phyloP scores from a whole-genome alignment of 2,888 invertebrate species.

The Cosmorhoe ocellata region DNA sequence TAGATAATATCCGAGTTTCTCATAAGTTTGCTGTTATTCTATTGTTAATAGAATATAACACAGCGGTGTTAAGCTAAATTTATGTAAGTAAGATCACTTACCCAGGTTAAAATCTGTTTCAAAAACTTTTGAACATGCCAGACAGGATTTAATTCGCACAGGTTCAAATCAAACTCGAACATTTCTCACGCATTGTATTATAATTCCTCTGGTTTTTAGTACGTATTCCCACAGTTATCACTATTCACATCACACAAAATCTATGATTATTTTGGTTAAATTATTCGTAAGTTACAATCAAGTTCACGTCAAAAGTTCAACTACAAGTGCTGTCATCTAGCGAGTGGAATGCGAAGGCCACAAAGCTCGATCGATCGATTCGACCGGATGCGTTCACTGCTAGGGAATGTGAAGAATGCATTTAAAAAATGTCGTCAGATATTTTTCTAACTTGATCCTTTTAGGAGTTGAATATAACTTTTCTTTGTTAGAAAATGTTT shows the following conservation, averaged over 20 bases:
- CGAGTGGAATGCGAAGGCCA: slow-evolving; percentile 54
- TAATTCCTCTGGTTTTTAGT: slow-evolving; percentile 51
- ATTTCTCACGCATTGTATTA: slow-evolving; percentile 59
- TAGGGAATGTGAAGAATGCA: slow-evolving; percentile 51
- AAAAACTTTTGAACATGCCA: slow-evolving; percentile 36
- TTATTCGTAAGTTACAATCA: slow-evolving; percentile 73
- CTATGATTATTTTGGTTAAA: slow-evolving; percentile 78
- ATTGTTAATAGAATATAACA: background rate
- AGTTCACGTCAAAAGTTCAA: slow-evolving; percentile 82
- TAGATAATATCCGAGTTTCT: background rate
- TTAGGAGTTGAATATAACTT: slow-evolving; percentile 53
- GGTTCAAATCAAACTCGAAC: slow-evolving; percentile 48
- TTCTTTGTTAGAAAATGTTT: slow-evolving; percentile 58
- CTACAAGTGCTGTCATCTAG: slow-evolving; percentile 65
- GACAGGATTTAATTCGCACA: slow-evolving; percentile 42
- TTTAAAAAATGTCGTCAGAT: slow-evolving; percentile 32
- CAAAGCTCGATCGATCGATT: slow-evolving; percentile 70
- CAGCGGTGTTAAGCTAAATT: background rate
- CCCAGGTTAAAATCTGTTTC: slow-evolving; percentile 32
- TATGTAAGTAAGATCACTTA: slow-evolving; percentile 36
- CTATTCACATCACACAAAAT: slow-evolving; percentile 70
- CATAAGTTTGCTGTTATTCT: background rate
- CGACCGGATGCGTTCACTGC: slow-evolving; percentile 52
- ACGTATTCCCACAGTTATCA: slow-evolving; percentile 62
- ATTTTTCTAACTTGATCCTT: slow-evolving; percentile 40